Conservation (phyloP, 2,113 vertebrate genomes). For the Oryctolagus cuniculus region DNA sequence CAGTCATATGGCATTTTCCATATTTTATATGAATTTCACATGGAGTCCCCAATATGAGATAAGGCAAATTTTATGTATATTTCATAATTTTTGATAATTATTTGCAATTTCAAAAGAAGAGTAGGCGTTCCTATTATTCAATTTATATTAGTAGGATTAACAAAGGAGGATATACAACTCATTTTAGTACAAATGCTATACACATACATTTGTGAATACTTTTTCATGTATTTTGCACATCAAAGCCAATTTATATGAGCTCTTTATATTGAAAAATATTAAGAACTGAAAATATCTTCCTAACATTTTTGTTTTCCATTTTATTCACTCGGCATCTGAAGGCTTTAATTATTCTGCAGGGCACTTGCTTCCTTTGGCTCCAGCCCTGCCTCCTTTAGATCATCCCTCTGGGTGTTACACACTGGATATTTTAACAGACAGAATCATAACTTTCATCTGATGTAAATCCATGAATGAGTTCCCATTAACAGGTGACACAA, state of each 20-base stretch:
- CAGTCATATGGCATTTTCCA: neutral
- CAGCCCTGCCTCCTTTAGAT: slow-evolving; percentile 8
- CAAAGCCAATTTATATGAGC: neutral
- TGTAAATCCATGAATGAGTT: slow-evolving; percentile 9
- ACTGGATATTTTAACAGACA: slow-evolving; percentile 47
- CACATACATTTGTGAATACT: neutral
- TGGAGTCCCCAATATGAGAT: neutral
- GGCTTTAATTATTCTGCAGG: neutral
- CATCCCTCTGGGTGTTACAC: neutral
- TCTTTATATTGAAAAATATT: neutral
- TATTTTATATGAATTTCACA: slow-evolving; percentile 35
- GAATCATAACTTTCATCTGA: slow-evolving; percentile 50
- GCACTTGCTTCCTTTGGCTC: slow-evolving; percentile 31
- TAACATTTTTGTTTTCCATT: neutral
- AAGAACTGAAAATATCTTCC: neutral
- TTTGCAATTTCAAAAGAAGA: neutral
- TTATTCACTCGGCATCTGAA: slow-evolving; percentile 40
- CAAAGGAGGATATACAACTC: neutral
- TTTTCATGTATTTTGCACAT: neutral
- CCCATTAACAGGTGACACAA: neutral
- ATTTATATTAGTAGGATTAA: neutral
- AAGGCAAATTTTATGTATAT: neutral
- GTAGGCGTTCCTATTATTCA: neutral
- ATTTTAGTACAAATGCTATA: neutral
- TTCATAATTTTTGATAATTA: neutral